Evolutionary conservation across 2,113 vertebrate genomes (phyloP).

Genomic region (Trogon surrucura): DNA sequence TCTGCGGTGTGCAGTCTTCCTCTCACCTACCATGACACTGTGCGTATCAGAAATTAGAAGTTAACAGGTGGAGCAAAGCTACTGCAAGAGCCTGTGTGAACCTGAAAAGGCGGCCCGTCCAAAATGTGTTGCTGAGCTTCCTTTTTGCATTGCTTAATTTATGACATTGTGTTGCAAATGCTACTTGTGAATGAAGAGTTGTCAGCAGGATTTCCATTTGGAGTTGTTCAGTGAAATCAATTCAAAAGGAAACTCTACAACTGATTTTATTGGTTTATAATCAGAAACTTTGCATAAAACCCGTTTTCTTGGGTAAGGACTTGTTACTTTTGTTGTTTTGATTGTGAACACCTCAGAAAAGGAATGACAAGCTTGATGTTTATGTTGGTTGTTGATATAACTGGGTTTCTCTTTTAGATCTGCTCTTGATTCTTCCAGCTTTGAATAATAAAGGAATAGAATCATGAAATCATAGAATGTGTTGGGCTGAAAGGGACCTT

Average conservation of each 20-base stretch:
- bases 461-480: too few species aligned
- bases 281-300: background rate
- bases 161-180: background rate
- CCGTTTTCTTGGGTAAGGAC: background rate
- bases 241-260: background rate
- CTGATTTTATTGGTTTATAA: background rate
- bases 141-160: background rate
- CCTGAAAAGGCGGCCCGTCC: background rate
- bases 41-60: background rate
- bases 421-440: background rate
- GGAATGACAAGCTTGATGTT: background rate
- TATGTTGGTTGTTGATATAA: background rate
- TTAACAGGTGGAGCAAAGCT: background rate
- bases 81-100: background rate
- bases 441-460: background rate
- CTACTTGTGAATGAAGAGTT: background rate
- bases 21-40: background rate
- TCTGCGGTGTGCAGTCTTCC: background rate
- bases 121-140: background rate
- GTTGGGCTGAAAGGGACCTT: too few species aligned
- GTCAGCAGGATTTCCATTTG: background rate
- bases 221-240: background rate
- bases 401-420: background rate
- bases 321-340: background rate
- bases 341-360: background rate